These are phyloP conservation scores for Ptiloglossa arizonensis DNA, from an alignment of 1,140 invertebrate species.

Conservation along the genomic window DNA sequence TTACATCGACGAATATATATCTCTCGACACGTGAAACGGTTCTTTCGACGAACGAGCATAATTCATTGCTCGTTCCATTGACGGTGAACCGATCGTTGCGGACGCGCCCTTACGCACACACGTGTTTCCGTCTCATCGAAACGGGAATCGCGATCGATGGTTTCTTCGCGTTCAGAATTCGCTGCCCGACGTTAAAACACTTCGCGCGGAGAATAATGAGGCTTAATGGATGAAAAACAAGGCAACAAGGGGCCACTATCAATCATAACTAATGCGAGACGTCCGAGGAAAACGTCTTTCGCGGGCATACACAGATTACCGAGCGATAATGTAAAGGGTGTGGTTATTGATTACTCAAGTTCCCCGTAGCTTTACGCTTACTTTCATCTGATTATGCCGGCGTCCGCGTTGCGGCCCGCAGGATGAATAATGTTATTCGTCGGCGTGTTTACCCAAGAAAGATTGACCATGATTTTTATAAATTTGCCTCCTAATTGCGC, in stretches of 20 bases:
- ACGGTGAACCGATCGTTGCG: too few species aligned
- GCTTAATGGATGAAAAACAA: conserved; percentile 64
- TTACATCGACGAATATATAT: too few species aligned
- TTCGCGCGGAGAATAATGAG: conserved; percentile 59
- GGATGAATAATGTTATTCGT: not conserved
- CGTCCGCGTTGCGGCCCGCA: not conserved
- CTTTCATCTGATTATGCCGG: conserved; percentile 31
- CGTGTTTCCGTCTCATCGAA: too few species aligned
- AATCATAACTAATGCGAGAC: conserved; percentile 60
- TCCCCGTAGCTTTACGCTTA: not conserved
- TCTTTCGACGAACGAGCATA: too few species aligned
- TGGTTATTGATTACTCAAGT: conserved; percentile 56
- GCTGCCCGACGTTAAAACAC: conserved; percentile 31
- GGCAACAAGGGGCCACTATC: conserved; percentile 51
- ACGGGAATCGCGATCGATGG: not conserved
- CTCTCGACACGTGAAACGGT: too few species aligned
- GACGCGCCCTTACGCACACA: too few species aligned
- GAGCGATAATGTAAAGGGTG: conserved; percentile 48
- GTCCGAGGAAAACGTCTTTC: conserved; percentile 50
- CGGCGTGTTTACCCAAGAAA: not conserved
- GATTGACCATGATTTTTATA: conserved; percentile 4
- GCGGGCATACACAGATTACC: conserved; percentile 51
- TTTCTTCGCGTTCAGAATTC: not conserved
- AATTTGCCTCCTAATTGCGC: conserved; percentile 3
- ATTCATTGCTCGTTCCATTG: too few species aligned